phyloP scores from a whole-genome alignment of 1,140 invertebrate genomes.

The Penaeus indicus region DNA sequence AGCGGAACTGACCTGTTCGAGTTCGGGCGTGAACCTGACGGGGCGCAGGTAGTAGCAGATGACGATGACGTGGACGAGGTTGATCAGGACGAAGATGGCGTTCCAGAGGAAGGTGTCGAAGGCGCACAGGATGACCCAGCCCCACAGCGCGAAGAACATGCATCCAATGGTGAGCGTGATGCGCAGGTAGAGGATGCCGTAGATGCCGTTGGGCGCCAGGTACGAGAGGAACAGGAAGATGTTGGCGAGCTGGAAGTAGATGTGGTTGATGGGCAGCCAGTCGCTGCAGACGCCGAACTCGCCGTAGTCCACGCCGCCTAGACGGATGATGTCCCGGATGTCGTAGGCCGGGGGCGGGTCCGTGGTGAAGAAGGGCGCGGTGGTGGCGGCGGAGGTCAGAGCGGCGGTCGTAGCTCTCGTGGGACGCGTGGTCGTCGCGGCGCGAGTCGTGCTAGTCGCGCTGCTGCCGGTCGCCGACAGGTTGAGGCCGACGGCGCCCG shows the following conservation, averaged over 20 bases:
- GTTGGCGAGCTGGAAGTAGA: slow-evolving; percentile 88
- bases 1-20: slow-evolving; percentile 79
- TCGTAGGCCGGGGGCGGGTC: not conserved
- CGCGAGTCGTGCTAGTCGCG: not conserved
- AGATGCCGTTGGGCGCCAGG: slow-evolving; percentile 82
- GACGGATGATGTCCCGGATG: slow-evolving; percentile 35
- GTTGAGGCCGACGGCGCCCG: slow-evolving; percentile 24
- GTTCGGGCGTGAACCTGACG: slow-evolving; percentile 85
- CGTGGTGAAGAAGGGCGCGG: slow-evolving; percentile 21
- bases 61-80: slow-evolving; percentile 84
- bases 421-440: not conserved
- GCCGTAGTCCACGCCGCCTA: slow-evolving; percentile 28
- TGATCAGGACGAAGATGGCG: slow-evolving; percentile 84
- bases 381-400: not conserved
- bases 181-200: slow-evolving; percentile 83
- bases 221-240: slow-evolving; percentile 85
- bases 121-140: slow-evolving; percentile 86
- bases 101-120: slow-evolving; percentile 90
- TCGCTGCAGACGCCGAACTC: slow-evolving; percentile 29
- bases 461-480: not conserved
- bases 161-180: slow-evolving; percentile 82
- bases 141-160: slow-evolving; percentile 84
- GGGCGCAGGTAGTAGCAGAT: slow-evolving; percentile 86
- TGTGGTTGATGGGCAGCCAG: slow-evolving; percentile 75
- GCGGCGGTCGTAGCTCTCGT: not conserved